These are phyloP conservation scores for Dasyornis broadbenti DNA, from an alignment of 2,113 vertebrate genomes.

Conservation along the genomic window DNA sequence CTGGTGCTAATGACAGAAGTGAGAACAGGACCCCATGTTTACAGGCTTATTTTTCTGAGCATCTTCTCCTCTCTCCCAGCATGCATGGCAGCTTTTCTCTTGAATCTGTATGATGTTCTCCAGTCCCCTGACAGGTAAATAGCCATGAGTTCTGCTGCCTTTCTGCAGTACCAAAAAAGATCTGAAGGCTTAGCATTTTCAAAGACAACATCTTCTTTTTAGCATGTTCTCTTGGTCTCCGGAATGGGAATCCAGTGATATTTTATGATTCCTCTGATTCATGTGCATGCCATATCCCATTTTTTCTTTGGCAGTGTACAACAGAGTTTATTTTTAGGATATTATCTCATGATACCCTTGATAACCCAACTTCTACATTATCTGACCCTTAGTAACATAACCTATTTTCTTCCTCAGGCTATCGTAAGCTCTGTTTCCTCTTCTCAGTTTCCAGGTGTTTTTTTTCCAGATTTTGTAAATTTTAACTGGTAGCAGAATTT, in stretches of 20 bases:
- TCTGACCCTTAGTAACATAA: neutral
- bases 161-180: neutral
- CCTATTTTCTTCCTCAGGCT: neutral
- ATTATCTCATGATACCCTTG: neutral
- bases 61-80: neutral
- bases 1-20: neutral
- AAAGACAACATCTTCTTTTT: conserved; percentile 15
- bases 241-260: neutral
- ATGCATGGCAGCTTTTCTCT: neutral
- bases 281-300: neutral
- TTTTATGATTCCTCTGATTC: neutral
- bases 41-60: neutral
- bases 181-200: neutral
- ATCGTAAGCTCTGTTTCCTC: neutral
- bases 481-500: neutral
- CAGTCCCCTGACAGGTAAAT: neutral
- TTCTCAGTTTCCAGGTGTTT: neutral
- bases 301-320: neutral
- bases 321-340: neutral
- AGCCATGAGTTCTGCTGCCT: neutral
- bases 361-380: neutral
- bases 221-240: rapidly evolving
- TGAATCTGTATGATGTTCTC: neutral
- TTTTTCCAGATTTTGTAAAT: neutral
- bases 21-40: neutral